Percentiles rank a stretch among this genome's conserved stretches.
Evolutionary conservation across 1,140 invertebrate species (phyloP).

Genomic region (Danaus plexippus): DNA sequence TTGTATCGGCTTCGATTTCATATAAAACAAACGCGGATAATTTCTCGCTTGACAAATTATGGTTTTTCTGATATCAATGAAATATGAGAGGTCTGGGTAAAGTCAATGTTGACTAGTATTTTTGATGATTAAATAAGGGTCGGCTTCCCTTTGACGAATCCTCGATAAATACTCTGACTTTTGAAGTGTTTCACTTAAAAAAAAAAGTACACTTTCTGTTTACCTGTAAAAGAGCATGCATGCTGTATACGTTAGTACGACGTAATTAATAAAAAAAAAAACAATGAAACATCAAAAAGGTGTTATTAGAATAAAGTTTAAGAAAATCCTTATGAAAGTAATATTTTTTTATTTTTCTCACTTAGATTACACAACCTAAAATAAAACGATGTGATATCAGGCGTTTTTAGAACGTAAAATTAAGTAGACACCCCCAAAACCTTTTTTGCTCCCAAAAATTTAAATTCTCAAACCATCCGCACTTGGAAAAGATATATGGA

Average conservation of each 20-base stretch:
- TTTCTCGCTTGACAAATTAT: conserved; percentile 17
- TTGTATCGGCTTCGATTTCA: too few species aligned
- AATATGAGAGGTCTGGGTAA: conserved; percentile 19
- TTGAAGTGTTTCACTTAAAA: too few species aligned
- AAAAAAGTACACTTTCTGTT: not conserved
- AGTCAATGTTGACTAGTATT: conserved; percentile 14
- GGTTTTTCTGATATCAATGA: conserved; percentile 18
- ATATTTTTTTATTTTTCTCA: too few species aligned
- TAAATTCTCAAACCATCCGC: conserved; percentile 67
- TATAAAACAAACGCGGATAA: not conserved
- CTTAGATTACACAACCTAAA: not conserved
- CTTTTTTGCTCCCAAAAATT: conserved; percentile 54
- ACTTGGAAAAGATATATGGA: conserved; percentile 69
- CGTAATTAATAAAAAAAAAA: not conserved
- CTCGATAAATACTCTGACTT: too few species aligned
- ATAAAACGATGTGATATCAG: conserved; percentile 17
- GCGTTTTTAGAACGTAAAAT: conserved; percentile 23
- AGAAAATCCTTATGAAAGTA: too few species aligned
- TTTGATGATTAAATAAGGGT: not conserved
- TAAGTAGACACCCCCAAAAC: conserved; percentile 30
- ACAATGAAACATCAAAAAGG: conserved; percentile 5
- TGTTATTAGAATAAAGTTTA: not conserved
- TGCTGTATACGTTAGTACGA: not conserved
- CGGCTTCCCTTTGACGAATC: too few species aligned
- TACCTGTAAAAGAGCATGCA: not conserved